These are phyloP conservation scores for Beaufortia kweichowensis DNA, from an alignment of 2,113 vertebrate genomes.

Conservation along the genomic window DNA sequence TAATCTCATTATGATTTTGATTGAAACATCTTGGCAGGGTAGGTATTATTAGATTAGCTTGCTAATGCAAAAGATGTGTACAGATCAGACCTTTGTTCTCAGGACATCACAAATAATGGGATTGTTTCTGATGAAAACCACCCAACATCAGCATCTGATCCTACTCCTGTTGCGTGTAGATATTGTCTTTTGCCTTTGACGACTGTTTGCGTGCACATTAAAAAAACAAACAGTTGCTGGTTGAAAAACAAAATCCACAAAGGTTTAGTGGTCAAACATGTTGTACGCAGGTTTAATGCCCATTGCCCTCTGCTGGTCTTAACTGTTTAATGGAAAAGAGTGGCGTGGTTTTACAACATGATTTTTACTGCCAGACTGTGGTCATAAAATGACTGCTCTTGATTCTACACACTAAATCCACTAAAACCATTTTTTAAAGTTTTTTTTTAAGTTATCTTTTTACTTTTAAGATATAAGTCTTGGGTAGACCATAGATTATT, in stretches of 20 bases:
- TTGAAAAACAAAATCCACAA: background rate
- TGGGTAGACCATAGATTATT: too few relatives aligned
- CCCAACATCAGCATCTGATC: constrained; percentile 22
- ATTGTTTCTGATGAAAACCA: constrained; percentile 16
- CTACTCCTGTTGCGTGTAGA: background rate
- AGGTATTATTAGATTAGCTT: constrained; percentile 8
- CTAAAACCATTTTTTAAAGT: too few relatives aligned
- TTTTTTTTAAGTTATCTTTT: too few relatives aligned
- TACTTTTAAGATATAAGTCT: too few relatives aligned
- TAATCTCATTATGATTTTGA: background rate
- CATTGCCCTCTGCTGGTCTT: background rate
- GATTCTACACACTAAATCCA: background rate
- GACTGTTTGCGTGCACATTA: background rate
- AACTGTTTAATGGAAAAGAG: background rate
- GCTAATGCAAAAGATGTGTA: constrained; percentile 6
- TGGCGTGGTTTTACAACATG: background rate
- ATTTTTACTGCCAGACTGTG: background rate
- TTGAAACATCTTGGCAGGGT: background rate
- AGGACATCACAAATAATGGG: constrained; percentile 8
- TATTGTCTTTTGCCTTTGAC: background rate
- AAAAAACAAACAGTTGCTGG: constrained; percentile 3
- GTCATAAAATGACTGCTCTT: background rate
- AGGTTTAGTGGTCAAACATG: background rate
- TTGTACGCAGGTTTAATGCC: background rate
- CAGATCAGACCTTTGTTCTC: background rate